Evolutionary conservation across 1,140 invertebrate genomes (phyloP).

Genomic region (Drosophila ambigua): DNA sequence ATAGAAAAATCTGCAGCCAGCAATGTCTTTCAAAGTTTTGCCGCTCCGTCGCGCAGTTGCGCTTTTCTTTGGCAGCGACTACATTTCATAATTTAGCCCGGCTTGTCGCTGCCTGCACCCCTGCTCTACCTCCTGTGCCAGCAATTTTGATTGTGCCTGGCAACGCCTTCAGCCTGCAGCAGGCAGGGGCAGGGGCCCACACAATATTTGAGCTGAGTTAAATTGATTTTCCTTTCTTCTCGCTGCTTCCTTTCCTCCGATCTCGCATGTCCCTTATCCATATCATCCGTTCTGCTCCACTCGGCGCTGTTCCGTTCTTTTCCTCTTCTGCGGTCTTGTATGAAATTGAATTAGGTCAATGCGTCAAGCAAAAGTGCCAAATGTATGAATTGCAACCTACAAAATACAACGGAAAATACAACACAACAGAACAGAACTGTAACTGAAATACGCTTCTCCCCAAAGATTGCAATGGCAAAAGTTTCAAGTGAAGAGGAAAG

Average conservation of each 20-base stretch:
- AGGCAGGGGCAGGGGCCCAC: not conserved
- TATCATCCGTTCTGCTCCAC: constrained; percentile 19
- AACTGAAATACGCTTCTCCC: constrained; percentile 55
- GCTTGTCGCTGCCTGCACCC: constrained; percentile 36
- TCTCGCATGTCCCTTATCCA: constrained; percentile 1
- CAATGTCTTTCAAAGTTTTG: constrained; percentile 65
- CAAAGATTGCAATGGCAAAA: constrained; percentile 34
- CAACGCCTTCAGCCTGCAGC: not conserved
- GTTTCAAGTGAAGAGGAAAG: constrained; percentile 4
- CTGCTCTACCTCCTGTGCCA: not conserved
- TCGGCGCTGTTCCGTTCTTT: constrained; percentile 26
- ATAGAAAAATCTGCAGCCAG: constrained; percentile 74
- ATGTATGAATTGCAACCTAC: constrained; percentile 54
- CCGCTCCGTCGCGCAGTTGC: constrained; percentile 16
- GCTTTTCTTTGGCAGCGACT: constrained; percentile 49
- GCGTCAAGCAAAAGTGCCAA: constrained; percentile 69
- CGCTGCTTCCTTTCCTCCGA: not conserved
- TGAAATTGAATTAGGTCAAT: constrained; percentile 78
- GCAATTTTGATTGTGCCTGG: constrained; percentile 39
- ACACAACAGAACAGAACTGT: constrained; percentile 34
- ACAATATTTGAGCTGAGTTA: constrained; percentile 62
- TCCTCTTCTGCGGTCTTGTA: constrained; percentile 53
- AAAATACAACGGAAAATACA: constrained; percentile 19
- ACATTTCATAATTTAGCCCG: constrained; percentile 69
- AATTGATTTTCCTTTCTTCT: constrained; percentile 56